A percentile compares a stretch with the other conserved stretches of the same genome.
Evolutionary conservation across 2,113 vertebrate species (phyloP).

Genomic region (Telmatochromis bifrenatus): DNA sequence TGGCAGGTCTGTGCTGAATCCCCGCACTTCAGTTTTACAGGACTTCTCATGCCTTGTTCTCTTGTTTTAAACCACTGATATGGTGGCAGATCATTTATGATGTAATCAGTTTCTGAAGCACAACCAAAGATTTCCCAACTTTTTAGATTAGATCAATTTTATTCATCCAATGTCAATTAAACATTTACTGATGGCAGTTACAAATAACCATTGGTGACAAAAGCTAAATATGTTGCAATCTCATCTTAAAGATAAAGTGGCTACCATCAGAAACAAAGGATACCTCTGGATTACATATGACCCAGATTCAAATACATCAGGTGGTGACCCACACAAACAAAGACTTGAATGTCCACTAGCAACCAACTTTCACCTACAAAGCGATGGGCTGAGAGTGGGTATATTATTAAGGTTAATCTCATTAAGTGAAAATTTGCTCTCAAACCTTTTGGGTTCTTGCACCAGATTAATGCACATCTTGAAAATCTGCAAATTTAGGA

Average conservation of each 20-base stretch:
- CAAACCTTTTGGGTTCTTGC: neutral
- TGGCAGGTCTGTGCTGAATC: neutral
- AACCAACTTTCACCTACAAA: neutral
- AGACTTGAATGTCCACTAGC: neutral
- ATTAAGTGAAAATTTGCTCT: neutral
- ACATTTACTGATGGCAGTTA: neutral
- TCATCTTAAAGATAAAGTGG: neutral
- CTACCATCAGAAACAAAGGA: neutral
- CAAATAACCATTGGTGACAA: neutral
- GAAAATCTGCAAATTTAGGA: neutral
- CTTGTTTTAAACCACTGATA: neutral
- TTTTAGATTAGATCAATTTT: neutral
- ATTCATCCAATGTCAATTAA: neutral
- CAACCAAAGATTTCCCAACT: neutral
- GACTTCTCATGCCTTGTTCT: neutral
- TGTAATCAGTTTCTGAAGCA: neutral
- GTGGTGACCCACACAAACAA: neutral
- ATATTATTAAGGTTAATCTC: neutral
- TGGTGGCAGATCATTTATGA: neutral
- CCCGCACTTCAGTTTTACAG: neutral
- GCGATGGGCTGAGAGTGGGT: neutral
- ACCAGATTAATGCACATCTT: neutral
- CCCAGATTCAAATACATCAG: neutral
- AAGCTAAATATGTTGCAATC: neutral
- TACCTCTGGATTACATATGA: neutral